A percentile compares a stretch with the other conserved stretches of the same genome.
These are phyloP conservation scores for Periophthalmus magnuspinnatus DNA, from an alignment of 2,797 vertebrate genomes.

Conservation along the genomic window DNA sequence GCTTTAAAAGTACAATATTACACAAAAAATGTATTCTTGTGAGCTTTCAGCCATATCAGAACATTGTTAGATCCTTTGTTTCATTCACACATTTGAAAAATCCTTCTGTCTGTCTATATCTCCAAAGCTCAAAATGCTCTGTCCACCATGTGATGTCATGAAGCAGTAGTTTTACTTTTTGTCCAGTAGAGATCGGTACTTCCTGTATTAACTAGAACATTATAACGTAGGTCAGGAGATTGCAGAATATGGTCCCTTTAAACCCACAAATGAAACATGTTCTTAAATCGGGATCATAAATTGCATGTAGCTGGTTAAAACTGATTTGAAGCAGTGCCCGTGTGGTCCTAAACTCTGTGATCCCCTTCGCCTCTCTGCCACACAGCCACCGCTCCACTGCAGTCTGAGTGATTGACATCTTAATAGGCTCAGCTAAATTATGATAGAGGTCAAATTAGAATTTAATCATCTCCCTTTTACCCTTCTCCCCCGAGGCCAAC, in stretches of 20 bases:
- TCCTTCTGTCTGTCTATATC: too few relatives aligned
- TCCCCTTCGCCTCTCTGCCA: conserved; percentile 47
- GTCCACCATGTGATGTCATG: too few relatives aligned
- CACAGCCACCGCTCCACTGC: conserved; percentile 40
- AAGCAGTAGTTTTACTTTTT: too few relatives aligned
- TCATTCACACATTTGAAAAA: too few relatives aligned
- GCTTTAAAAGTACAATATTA: too few relatives aligned
- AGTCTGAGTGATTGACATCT: conserved; percentile 76
- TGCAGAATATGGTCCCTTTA: conserved; percentile 1
- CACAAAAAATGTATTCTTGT: too few relatives aligned
- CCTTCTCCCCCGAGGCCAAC: conserved; percentile 61
- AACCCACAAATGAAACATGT: conserved; percentile 43
- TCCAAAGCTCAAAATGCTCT: too few relatives aligned
- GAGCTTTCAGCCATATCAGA: too few relatives aligned
- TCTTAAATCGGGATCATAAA: conserved; percentile 42
- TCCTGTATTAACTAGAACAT: too few relatives aligned
- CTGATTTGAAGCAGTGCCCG: conserved; percentile 58
- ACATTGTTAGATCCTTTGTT: too few relatives aligned
- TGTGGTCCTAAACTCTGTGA: conserved; percentile 64
- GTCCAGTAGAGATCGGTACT: too few relatives aligned
- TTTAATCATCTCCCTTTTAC: conserved; percentile 79
- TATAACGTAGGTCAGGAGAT: too few relatives aligned
- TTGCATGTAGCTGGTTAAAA: conserved; percentile 59
- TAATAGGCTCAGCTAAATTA: conserved; percentile 77
- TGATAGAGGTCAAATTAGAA: conserved; percentile 84